Percentiles rank a stretch among this genome's conserved stretches.
These are phyloP conservation scores for Trachops cirrhosus DNA, from an alignment of 2,797 vertebrate species.

Conservation along the genomic window DNA sequence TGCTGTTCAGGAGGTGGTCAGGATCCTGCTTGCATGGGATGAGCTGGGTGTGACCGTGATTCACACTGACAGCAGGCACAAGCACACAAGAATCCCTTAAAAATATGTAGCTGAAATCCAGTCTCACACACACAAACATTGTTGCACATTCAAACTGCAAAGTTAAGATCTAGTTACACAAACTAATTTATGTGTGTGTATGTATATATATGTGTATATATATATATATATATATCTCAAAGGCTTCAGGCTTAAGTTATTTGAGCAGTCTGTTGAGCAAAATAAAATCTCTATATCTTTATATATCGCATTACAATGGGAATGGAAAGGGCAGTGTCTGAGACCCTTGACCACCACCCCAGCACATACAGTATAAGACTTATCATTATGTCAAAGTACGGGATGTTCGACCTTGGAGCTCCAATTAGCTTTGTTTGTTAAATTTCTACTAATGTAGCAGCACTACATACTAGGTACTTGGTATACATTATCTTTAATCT, in stretches of 20 bases:
- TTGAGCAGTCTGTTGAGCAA: neutral
- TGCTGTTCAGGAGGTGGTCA: neutral
- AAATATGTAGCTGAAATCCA: neutral
- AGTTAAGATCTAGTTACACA: neutral
- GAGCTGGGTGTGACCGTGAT: neutral
- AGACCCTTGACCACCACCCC: neutral
- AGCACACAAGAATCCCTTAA: neutral
- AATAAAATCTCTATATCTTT: neutral
- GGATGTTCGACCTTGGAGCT: neutral
- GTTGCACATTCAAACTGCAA: neutral
- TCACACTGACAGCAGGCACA: neutral
- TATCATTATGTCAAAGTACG: neutral
- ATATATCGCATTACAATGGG: neutral
- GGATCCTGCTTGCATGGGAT: neutral
- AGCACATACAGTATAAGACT: neutral
- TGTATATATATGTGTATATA: neutral
- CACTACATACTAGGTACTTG: neutral
- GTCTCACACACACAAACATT: neutral
- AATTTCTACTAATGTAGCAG: neutral
- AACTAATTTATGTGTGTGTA: neutral
- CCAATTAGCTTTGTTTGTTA: conserved; percentile 25
- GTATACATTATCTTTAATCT: neutral
- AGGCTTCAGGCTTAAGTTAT: neutral
- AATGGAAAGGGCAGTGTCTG: neutral
- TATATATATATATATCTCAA: neutral